Percentiles rank a stretch among this genome's conserved stretches.
Evolutionary conservation across 2,888 invertebrate genomes (phyloP).

Genomic region (Lasioglossum figueresi): DNA sequence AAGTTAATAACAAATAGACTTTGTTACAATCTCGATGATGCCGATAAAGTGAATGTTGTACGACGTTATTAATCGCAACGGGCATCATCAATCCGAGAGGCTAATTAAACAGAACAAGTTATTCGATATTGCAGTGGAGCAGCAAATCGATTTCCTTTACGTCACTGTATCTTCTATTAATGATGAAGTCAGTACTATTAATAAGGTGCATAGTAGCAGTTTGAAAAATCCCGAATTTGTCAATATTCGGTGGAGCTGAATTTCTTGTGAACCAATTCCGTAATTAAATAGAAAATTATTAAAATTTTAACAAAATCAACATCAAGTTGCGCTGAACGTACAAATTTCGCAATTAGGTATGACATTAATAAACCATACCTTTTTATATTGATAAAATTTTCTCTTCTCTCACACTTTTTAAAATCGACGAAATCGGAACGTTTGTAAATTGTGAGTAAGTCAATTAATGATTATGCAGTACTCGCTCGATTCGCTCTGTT

Average conservation of each 20-base stretch:
- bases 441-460: background rate
- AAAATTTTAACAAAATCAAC: background rate
- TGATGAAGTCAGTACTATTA: background rate
- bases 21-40: background rate
- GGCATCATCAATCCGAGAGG: background rate
- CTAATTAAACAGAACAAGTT: background rate
- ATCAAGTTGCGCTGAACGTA: no score
- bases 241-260: background rate
- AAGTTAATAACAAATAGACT: background rate
- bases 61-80: background rate
- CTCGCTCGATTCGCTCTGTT: background rate
- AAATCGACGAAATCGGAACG: background rate
- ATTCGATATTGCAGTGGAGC: background rate
- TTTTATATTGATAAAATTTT: background rate
- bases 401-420: background rate
- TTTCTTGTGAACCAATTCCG: background rate
- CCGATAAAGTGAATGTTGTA: background rate
- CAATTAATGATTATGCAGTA: background rate
- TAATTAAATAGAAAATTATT: background rate
- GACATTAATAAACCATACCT: background rate
- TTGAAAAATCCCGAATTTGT: background rate
- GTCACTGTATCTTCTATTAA: background rate
- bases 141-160: background rate
- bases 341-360: no score
- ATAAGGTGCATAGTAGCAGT: background rate